Evolutionary conservation across 2,113 vertebrate species (phyloP), one percentile per base, ranked within the genome.

Genomic region (Chloropsis cyanopogon): DNA sequence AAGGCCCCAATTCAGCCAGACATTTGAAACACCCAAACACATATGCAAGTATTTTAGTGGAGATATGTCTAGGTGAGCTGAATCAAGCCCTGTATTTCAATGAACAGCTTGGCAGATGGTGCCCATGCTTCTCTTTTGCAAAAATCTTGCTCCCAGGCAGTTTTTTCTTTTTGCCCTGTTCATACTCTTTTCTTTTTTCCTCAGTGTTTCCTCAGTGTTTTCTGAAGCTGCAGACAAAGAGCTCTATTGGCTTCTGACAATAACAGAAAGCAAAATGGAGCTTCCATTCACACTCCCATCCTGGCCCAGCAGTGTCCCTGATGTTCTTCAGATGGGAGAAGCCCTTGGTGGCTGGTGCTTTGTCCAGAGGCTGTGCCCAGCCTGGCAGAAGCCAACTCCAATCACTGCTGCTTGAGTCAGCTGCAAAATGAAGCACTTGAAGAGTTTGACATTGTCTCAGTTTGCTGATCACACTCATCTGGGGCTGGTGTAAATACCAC

Each of bases 11-110:
- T 95, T 93, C 91, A 96, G 82, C 19, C 21, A 77, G 82, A 47
- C 44, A 91, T 82, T 89, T 80, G 75, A 95, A 96, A 94, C 89
- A 92, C 89, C 65, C 80, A 59, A 92, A 56, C 31, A 63, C 92
- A 93, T 52, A 81, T 76, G 86, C 44, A 92, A 91, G 86, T 79
- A 69, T 82, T 95, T 95, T 70, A 91, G 78, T 61, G 57, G 41
- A 92, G 56, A 35, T 75, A 73, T 76, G 54, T 72, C 75, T 91
- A 76, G 69, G 80, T 92, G 87, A 91, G 75, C 31, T 61, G 53
- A 95, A 79, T 61, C 81, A 75, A 93, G 69, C 46, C 42, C 41
- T 86, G 18, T 63, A 60, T 86, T 86, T 91, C 82, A 93, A 66
- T 25, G 56, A 81, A 59, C 59, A 96, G 46, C n/a, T 69, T 91